Evolutionary conservation across 2,113 vertebrate genomes (phyloP), one percentile per base, ranked within the genome.

Genomic region (Hippoglossus stenolepis): DNA sequence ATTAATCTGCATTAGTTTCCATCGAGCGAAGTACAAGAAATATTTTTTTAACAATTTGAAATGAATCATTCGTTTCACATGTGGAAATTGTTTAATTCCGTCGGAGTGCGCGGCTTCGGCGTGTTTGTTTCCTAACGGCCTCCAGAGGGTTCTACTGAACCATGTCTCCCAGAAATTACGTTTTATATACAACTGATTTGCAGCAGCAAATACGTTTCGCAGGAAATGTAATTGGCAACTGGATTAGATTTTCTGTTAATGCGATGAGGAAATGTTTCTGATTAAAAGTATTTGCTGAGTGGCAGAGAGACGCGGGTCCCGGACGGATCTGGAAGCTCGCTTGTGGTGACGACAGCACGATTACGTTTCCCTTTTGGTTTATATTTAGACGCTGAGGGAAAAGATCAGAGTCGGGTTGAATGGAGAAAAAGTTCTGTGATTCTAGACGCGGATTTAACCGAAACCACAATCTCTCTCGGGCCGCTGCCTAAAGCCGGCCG

Each of bases 1-100:
- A 60, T 70, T 54, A n/a, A 20, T 57, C 38, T 35, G 54, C 5
- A 14, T 67, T 58, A 51, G 40, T 60, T 51, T 49, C 35, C 40
- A 38, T 3, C 3, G 17, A 35, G 12, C 58, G 31, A 23, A 3
- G 3, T 7, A 7, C 4, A 8, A 23, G 14, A 28, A 13, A 31
- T 57, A n/a, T 56, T 47, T 75, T 23, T 7, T 28, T 8, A 45
- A 5, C 51, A 53, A 58, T 45, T 64, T 38, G n/a, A 35, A 51
- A 31, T 12, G 2, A 24, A 40, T 49, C 20, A 3, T 15, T 40
- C 24, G 5, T 40, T 24, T 23, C 43, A 15, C 31, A 59, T 49
- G 17, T 54, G 20, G 38, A 24, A 24, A 23, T 40, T 26, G 21
- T 65, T 65, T 40, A 13, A 62, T 21, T 40, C 4, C 2, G 35